Conservation (phyloP, 2,113 vertebrate species). For the Alectura lathami region DNA sequence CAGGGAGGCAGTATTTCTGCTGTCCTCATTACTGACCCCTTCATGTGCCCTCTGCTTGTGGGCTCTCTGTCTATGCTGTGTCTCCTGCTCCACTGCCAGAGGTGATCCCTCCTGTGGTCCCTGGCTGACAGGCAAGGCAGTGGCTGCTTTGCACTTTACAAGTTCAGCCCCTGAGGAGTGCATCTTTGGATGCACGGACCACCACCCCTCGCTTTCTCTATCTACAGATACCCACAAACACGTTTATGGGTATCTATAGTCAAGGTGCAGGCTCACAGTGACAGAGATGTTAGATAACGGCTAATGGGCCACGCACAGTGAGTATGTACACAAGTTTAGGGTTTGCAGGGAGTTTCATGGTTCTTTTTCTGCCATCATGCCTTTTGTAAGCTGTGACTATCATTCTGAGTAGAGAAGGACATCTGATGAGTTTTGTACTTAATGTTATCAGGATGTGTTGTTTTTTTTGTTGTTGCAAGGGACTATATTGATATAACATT, state of each 20-base stretch:
- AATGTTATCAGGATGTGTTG: not conserved
- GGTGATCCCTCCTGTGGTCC: not conserved
- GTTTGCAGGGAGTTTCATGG: not conserved
- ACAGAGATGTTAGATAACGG: not conserved
- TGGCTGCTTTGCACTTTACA: not conserved
- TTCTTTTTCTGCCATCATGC: accelerated
- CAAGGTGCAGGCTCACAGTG: not conserved
- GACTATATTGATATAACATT: not conserved
- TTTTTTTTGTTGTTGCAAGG: not conserved
- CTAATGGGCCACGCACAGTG: not conserved
- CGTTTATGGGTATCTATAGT: not conserved
- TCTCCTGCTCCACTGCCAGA: accelerated
- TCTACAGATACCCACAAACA: no score
- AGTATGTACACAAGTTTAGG: not conserved
- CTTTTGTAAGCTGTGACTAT: not conserved
- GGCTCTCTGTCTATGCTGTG: not conserved
- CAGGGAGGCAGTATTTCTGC: not conserved
- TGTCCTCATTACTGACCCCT: not conserved
- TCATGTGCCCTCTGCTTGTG: not conserved
- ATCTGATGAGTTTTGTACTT: not conserved
- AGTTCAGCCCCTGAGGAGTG: not conserved
- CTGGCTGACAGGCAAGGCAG: no score
- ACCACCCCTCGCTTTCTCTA: not conserved
- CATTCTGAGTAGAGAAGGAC: not conserved
- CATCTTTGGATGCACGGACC: not conserved